A percentile compares a stretch with the other conserved stretches of the same genome.
phyloP scores from a whole-genome alignment of 2,113 vertebrate genomes.

The Dicrurus megarhynchus region DNA sequence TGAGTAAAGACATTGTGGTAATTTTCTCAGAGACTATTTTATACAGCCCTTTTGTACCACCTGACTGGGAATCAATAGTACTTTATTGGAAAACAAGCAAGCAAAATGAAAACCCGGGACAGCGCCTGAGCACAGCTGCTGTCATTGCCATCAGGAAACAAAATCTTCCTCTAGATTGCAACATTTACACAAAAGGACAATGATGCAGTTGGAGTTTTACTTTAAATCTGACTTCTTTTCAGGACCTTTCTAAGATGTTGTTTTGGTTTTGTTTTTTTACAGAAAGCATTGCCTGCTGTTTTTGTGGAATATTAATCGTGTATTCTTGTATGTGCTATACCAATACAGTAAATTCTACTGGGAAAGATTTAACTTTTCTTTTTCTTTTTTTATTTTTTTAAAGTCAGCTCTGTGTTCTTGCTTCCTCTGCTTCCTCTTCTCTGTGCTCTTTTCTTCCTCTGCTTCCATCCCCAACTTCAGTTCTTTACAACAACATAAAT shows the following conservation, averaged over 20 bases:
- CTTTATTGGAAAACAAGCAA: slow-evolving; percentile 33
- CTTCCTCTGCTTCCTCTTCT: too few relatives aligned
- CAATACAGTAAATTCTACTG: neutral
- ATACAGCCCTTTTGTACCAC: neutral
- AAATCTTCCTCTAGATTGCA: neutral
- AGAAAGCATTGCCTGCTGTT: neutral
- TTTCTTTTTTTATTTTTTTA: too few relatives aligned
- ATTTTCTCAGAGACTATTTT: neutral
- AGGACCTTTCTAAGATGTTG: neutral
- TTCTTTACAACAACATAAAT: neutral
- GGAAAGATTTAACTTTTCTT: neutral
- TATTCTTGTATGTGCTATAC: neutral
- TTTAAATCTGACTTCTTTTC: neutral
- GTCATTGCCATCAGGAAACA: neutral
- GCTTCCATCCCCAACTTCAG: accelerated
- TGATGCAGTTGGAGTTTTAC: neutral
- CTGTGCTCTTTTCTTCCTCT: neutral
- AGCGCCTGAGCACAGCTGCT: neutral
- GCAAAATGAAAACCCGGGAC: neutral
- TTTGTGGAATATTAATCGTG: neutral
- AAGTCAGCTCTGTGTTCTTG: neutral
- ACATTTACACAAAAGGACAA: neutral
- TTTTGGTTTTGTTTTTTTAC: neutral
- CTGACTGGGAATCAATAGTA: slow-evolving; percentile 13
- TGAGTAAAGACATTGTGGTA: neutral